Evolutionary conservation across 23 tunicate genomes (phyloP).

Genomic region (Styela clava): DNA sequence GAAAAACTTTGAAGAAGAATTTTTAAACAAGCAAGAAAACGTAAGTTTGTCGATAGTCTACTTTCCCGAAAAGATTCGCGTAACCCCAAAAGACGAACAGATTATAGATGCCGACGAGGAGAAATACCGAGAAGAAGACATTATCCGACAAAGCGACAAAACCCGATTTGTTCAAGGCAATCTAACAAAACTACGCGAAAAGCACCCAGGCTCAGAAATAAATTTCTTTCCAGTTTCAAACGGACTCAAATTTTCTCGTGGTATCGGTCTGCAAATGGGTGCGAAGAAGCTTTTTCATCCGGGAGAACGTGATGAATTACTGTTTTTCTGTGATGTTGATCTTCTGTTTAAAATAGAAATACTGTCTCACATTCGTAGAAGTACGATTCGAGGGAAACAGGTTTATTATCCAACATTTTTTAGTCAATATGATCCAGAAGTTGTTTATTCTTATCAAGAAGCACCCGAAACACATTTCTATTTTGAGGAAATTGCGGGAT

Average conservation of each 20-base stretch:
- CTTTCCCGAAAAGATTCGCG: not conserved
- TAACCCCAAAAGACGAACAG: not conserved
- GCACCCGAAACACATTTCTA: conserved; percentile 17
- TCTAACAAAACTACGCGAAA: not conserved
- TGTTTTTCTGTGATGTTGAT: conserved; percentile 93
- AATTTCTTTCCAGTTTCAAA: conserved; percentile 18
- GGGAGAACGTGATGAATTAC: conserved; percentile 49
- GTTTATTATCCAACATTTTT: conserved; percentile 88
- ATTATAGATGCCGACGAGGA: not conserved
- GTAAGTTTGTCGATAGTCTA: conserved; percentile 7
- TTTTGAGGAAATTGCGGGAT: conserved; percentile 29
- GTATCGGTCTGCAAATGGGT: conserved; percentile 60
- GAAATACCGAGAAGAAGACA: not conserved
- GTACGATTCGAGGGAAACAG: conserved; percentile 56
- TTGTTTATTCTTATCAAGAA: conserved; percentile 19
- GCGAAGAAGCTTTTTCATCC: conserved; percentile 30
- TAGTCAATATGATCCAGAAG: conserved; percentile 65
- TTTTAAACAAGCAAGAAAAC: not conserved
- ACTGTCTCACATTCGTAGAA: conserved; percentile 60
- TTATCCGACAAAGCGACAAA: not conserved
- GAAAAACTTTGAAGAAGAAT: not conserved
- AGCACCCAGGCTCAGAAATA: not conserved
- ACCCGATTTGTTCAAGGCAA: conserved; percentile 7
- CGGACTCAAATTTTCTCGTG: conserved; percentile 79
- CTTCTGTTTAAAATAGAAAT: conserved; percentile 62